Percentiles rank a stretch among this genome's conserved stretches.
Evolutionary conservation across 2,888 invertebrate genomes (phyloP).

Genomic region (Acanthopleura granulata): DNA sequence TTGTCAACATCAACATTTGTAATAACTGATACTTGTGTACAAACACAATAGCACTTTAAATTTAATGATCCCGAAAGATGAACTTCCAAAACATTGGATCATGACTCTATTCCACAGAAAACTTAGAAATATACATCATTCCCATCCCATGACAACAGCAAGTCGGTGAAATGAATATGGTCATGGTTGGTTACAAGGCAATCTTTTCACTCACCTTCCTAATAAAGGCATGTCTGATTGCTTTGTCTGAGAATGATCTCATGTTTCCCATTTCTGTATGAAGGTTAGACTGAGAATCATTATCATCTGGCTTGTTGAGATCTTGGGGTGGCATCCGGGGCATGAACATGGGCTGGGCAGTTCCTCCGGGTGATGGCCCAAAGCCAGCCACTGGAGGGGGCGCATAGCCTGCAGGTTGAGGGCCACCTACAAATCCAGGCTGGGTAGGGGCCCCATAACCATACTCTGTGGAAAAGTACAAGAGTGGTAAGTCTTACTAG

Average conservation of each 20-base stretch:
- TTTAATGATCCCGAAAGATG: too few species aligned
- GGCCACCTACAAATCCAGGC: too few species aligned
- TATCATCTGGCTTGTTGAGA: background rate
- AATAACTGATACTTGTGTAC: too few species aligned
- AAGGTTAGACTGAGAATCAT: background rate
- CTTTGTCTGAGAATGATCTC: constrained; percentile 56
- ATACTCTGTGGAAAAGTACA: background rate
- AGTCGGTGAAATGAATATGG: background rate
- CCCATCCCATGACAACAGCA: background rate
- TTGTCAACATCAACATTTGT: too few species aligned
- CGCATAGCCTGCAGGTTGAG: background rate
- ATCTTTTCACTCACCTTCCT: constrained; percentile 51
- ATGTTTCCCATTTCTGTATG: constrained; percentile 3
- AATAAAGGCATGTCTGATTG: constrained; percentile 61
- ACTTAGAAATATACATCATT: too few species aligned
- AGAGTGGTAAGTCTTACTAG: background rate
- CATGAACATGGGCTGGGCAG: background rate
- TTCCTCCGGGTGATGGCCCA: background rate
- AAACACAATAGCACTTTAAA: too few species aligned
- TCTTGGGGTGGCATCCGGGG: background rate
- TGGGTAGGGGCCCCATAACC: background rate
- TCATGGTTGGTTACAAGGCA: background rate
- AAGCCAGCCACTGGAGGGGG: background rate
- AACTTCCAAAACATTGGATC: too few species aligned
- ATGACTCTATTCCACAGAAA: too few species aligned